Evolutionary conservation across 2,797 vertebrate genomes (phyloP), one percentile per base, ranked within the genome.

Genomic region (Bryconaethiops microstoma): DNA sequence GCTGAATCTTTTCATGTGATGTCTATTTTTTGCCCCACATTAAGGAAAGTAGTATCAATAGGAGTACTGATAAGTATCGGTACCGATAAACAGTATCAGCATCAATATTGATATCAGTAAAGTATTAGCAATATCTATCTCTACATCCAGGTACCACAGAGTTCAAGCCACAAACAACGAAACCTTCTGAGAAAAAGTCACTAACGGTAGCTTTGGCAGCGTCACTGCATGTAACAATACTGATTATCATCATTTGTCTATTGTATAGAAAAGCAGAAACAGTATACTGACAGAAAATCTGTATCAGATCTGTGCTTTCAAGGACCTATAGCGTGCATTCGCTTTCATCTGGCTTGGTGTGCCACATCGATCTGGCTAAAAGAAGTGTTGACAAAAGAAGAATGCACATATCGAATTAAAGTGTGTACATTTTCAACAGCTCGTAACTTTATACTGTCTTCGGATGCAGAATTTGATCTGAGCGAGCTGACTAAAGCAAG

Each of bases 401-500:
- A 78, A 87, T 72, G 74, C 73, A 81, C 80, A 62, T 81, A 86
- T 87, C 74, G 50, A 54, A 78, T 84, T 79, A 78, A 78, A 73
- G 86, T 82, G 78, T 48, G 79, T 76, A 75, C 82, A 83, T 84
- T 84, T 82, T 82, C 72, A 81, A 76, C 81, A 78, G 81, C 76
- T 39, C 14, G 83, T 35, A 85, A 89, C 48, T 54, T n/a, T 65
- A 93, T 91, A 86, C 85, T 82, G 88, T 89, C 81, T 86, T 84
- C 78, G 86, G 85, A 84, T 88, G 93, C 91, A 93, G 88, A 93
- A 93, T 94, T 91, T 93, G 92, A 94, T 91, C 90, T 74, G n/a
- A 21, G 14, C 16, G 45, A 83, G 83, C 85, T 87, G 86, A 86
- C 86, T 60, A 60, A 73, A 82, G 77, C 83, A 81, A 86, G 85